These are phyloP conservation scores for Lymantria dispar DNA, from an alignment of 2,888 invertebrate genomes.

Conservation along the genomic window DNA sequence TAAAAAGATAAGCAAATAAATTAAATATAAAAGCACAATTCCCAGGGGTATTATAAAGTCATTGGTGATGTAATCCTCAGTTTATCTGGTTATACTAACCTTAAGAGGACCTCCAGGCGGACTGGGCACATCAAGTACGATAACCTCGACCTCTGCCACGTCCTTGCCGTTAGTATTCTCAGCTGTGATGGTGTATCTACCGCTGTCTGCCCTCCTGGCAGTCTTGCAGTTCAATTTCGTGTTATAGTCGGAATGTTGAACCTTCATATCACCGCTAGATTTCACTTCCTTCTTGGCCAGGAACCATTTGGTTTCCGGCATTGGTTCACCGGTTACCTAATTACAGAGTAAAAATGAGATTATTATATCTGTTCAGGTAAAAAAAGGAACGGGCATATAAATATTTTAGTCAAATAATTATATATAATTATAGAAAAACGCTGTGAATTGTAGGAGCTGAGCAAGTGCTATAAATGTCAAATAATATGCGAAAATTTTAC, in stretches of 20 bases:
- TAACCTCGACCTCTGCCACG: constrained; percentile 95
- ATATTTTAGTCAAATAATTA: no score
- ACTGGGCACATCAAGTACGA: constrained; percentile 93
- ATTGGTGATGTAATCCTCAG: no score
- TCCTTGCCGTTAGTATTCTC: constrained; percentile 98
- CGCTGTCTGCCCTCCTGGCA: constrained; percentile 93
- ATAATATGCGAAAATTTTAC: no score
- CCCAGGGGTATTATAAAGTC: no score
- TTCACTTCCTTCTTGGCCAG: constrained; percentile 90
- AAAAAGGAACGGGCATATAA: no score
- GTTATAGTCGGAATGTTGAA: constrained; percentile 92
- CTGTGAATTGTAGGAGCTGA: no score
- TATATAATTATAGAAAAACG: no score
- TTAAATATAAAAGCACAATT: background rate
- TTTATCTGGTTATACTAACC: constrained; percentile 58
- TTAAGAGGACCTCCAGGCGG: constrained; percentile 96
- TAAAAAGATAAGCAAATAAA: background rate
- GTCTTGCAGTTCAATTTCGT: constrained; percentile 91
- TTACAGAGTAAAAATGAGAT: background rate
- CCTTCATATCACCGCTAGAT: constrained; percentile 88
- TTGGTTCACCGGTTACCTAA: constrained; percentile 92
- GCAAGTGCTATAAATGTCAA: no score
- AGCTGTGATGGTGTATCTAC: constrained; percentile 94
- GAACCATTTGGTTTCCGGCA: constrained; percentile 96
- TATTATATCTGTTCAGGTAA: background rate